Conservation (phyloP, 2,888 invertebrate genomes). For the Orchestes rusci region DNA sequence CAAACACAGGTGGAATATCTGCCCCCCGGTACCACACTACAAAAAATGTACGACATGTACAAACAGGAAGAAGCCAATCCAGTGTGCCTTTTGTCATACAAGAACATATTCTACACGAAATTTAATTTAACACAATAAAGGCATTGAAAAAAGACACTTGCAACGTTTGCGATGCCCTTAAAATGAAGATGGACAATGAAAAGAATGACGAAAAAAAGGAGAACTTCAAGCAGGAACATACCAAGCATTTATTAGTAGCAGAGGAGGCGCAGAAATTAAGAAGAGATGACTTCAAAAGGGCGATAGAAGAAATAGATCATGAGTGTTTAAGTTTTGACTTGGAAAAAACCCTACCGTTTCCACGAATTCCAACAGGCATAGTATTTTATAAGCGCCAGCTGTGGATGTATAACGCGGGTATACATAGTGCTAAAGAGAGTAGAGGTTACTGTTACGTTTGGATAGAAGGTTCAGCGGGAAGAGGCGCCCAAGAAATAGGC, state of each 20-base stretch:
- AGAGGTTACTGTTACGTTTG: conserved; percentile 13
- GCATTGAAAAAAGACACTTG: conserved; percentile 24
- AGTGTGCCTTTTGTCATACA: conserved; percentile 17
- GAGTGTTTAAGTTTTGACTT: conserved; percentile 20
- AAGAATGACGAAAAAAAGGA: conserved; percentile 12
- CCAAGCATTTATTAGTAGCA: conserved; percentile 18
- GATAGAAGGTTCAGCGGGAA: conserved; percentile 14
- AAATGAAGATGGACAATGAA: conserved; percentile 23
- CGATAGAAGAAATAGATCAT: conserved; percentile 8
- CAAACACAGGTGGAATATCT: conserved; percentile 19
- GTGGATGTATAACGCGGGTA: conserved; percentile 29
- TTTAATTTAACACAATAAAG: conserved; percentile 25
- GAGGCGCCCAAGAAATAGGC: conserved; percentile 26
- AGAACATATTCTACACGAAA: conserved; percentile 20
- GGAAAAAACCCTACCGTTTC: conserved; percentile 26
- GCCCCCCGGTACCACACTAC: conserved; percentile 18
- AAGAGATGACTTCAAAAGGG: conserved; percentile 21
- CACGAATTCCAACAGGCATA: conserved; percentile 28
- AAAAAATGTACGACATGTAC: conserved; percentile 25
- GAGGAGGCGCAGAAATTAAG: conserved; percentile 17
- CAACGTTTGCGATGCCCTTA: conserved; percentile 22
- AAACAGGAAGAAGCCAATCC: conserved; percentile 4
- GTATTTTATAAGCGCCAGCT: conserved; percentile 31
- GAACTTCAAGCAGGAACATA: conserved; percentile 13
- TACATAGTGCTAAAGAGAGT: conserved; percentile 26